Evolutionary conservation across 2,888 invertebrate species (phyloP).

Genomic region (Dermolepida albohirtum): DNA sequence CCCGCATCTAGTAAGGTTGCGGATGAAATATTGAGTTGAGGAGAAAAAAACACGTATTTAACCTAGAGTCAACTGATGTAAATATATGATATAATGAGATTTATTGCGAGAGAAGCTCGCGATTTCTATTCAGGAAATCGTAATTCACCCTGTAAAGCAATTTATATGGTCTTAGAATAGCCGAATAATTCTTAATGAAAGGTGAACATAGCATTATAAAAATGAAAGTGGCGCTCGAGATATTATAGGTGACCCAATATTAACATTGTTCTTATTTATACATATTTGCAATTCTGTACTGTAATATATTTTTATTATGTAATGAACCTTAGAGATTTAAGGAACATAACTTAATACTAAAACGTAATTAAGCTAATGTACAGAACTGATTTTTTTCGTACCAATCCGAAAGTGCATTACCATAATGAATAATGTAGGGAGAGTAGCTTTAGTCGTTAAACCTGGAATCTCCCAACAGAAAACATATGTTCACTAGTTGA

Average conservation of each 20-base stretch:
- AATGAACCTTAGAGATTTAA: too few species aligned
- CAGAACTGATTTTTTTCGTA: constrained; percentile 19
- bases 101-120: not conserved
- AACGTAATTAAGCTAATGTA: constrained; percentile 33
- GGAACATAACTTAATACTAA: constrained; percentile 16
- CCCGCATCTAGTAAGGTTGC: constrained; percentile 5
- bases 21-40: constrained; percentile 29
- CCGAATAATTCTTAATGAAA: too few species aligned
- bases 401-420: constrained; percentile 30
- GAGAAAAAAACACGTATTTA: not conserved
- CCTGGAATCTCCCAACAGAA: constrained; percentile 2
- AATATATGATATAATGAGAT: constrained; percentile 8
- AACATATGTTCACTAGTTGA: constrained; percentile 11
- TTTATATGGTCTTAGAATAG: too few species aligned
- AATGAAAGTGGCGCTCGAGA: too few species aligned
- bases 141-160: too few species aligned
- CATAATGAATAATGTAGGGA: constrained; percentile 22
- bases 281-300: too few species aligned
- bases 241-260: too few species aligned
- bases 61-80: constrained; percentile 8
- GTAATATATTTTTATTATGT: too few species aligned
- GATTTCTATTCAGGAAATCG: too few species aligned
- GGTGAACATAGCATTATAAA: too few species aligned
- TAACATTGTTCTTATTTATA: too few species aligned
- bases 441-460: constrained; percentile 25